These are phyloP conservation scores for Lapara coniferarum DNA, from an alignment of 2,888 invertebrate genomes.

Conservation along the genomic window DNA sequence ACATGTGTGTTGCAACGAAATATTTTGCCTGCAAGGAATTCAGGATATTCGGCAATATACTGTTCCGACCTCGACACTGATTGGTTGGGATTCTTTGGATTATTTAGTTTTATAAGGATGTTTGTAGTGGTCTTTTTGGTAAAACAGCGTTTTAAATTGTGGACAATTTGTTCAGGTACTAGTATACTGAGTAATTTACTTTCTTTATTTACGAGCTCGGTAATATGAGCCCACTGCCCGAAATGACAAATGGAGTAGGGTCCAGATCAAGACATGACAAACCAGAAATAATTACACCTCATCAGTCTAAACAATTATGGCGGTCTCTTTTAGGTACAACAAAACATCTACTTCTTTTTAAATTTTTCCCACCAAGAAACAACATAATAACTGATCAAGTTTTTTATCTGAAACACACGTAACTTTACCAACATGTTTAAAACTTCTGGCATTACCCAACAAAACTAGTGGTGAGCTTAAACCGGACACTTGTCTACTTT, in stretches of 20 bases:
- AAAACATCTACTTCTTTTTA: no score
- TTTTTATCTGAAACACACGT: not conserved
- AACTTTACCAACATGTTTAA: not conserved
- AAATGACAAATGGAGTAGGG: no score
- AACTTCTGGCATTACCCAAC: not conserved
- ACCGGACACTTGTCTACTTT: slow-evolving; percentile 10
- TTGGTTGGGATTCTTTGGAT: not conserved
- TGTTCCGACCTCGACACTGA: slow-evolving; percentile 2
- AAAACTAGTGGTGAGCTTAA: not conserved
- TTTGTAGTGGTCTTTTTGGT: not conserved
- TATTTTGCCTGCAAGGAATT: slow-evolving; percentile 22
- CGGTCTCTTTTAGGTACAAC: no score
- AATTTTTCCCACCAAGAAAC: no score
- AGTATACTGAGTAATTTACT: no score
- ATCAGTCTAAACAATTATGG: no score
- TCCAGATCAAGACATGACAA: no score
- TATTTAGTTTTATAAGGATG: not conserved
- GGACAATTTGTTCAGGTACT: no score
- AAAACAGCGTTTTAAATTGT: not conserved
- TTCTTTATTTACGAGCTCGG: no score
- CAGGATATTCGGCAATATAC: not conserved
- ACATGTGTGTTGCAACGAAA: slow-evolving; percentile 24
- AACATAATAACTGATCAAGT: no score
- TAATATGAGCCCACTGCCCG: no score
- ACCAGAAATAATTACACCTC: no score